Base-by-base conservation (phyloP, 1,140 invertebrate species). In the Drosophila murphyi region DNA sequence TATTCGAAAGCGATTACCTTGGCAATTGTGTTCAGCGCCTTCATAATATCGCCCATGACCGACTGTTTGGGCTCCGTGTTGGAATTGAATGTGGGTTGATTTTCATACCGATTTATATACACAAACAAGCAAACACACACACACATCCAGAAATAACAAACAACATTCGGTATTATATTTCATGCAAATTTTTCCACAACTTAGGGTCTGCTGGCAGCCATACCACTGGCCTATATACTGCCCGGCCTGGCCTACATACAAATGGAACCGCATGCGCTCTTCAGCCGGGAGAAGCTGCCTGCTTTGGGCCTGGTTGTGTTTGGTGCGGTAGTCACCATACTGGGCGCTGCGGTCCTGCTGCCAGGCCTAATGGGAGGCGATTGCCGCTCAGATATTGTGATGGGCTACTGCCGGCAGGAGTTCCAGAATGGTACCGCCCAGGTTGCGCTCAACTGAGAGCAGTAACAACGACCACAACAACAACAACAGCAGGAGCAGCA, bases 61-160 rank as follows among this genome's bases (percentile, higher is more conserved):
- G 97, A 97, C 90, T 98, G 97, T 92, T 94, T 98, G 3, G 97
- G 97, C 4, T 94, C 97, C 39, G 97, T 97, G 8, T 92, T 98
- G 68, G 96, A 97, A 93, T 90, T 98, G 43, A 98, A 98, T 93
- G 96, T 97, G 93, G 95, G 94, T 88, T 39, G 7, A 51, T 45
- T 39, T 41, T 29, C 2, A 34, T 61, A 43, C 20, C 37, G 20
- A 39, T 50, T 35, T 10, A 8, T 10, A 61, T 31, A 50, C 54
- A 39, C 31, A 52, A 37, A 64, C 35, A 39, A 39, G 41, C 12
- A 67, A 12, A 39, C 57, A 20, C 50, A 8, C 34, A 51, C 6
- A 43, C 31, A 45, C n/a, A 35, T 10, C 52, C 50, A 31, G 10
- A 4, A 32, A 57, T 37, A 20, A 69, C 41, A 37, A 56, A 43